Base-by-base conservation (phyloP, 2,888 invertebrate genomes). In the Drosophila paramelanica region DNA sequence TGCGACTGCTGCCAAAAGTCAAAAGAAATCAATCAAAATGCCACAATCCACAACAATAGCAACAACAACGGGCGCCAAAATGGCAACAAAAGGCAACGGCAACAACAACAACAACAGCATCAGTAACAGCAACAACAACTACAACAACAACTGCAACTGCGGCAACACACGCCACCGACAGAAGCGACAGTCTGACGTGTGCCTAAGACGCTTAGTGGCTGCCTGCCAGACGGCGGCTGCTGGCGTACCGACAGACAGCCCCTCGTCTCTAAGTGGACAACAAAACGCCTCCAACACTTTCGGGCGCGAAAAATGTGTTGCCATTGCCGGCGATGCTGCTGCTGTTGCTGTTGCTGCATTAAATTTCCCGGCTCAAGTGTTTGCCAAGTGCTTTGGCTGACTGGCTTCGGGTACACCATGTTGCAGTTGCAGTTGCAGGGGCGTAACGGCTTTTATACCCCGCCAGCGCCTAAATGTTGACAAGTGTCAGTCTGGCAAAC, bases 261-360 rank as follows among this genome's bases (percentile, higher is more conserved):
- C 62, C 79, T 73, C 77, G 79, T 84, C 85, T 87, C 84, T 79
- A 87, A 83, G 82, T 83, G 83, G 83, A 83, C 84, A 84, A 85
- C 84, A 84, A 88, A 88, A 88, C 88, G 88, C 86, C 85, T 86
- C 83, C 87, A 88, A 85, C 85, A 85, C 83, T 83, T 86, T 86
- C 77, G 83, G 86, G 82, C 83, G 85, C 83, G 83, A 85, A 79
- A 84, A 88, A 86, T 86, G 83, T 88, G 83, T 85, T 88, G 86
- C 84, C 77, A 70, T 80, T 78, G 83, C 77, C 50, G 70, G 42
- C 57, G 59, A 69, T 49, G 69, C 31, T 64, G 50, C 41, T 41
- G 72, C 23, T 47, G 52, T 25, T 51, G 46, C 17, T 49, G 46
- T 31, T 55, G 72, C 53, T 60, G 66, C 50, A 51, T 53, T 61